Evolutionary conservation across 2,113 vertebrate species (phyloP).

Genomic region (Tor tambroides): DNA sequence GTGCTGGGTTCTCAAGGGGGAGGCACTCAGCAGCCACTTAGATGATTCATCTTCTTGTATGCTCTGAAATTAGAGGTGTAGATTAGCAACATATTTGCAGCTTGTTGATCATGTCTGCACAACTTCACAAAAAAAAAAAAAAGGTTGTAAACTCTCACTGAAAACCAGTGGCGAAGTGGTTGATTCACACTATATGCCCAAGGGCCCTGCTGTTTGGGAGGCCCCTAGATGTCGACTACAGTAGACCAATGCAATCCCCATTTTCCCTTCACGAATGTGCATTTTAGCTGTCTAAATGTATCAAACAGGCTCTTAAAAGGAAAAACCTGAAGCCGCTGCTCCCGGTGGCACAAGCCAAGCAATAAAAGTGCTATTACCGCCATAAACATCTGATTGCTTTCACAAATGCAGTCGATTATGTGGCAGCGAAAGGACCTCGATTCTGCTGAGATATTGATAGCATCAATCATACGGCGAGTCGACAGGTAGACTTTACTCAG

Average conservation of each 20-base stretch:
- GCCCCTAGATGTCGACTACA: not conserved
- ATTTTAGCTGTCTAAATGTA: not conserved
- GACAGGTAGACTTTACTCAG: slow-evolving; percentile 18
- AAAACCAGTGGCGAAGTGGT: not conserved
- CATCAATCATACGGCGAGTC: slow-evolving; percentile 50
- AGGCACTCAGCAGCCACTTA: slow-evolving; percentile 57
- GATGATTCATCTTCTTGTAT: slow-evolving; percentile 56
- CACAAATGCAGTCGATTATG: slow-evolving; percentile 45
- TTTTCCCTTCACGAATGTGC: not conserved
- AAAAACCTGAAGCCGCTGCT: not conserved
- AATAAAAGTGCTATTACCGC: slow-evolving; percentile 59
- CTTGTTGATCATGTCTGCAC: slow-evolving; percentile 14
- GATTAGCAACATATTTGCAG: not conserved
- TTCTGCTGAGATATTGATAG: slow-evolving; percentile 49
- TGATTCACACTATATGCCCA: not conserved
- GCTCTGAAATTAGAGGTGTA: slow-evolving; percentile 13
- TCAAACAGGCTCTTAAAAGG: slow-evolving; percentile 5
- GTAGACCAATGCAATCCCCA: not conserved
- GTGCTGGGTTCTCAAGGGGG: slow-evolving; percentile 44
- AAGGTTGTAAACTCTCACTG: not conserved
- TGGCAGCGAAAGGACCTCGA: not conserved
- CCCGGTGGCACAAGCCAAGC: slow-evolving; percentile 40
- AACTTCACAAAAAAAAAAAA: no score
- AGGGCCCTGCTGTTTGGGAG: not conserved
- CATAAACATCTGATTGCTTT: slow-evolving; percentile 57